Conservation (phyloP, 2,888 invertebrate genomes). For the Napeogenes inachia region DNA sequence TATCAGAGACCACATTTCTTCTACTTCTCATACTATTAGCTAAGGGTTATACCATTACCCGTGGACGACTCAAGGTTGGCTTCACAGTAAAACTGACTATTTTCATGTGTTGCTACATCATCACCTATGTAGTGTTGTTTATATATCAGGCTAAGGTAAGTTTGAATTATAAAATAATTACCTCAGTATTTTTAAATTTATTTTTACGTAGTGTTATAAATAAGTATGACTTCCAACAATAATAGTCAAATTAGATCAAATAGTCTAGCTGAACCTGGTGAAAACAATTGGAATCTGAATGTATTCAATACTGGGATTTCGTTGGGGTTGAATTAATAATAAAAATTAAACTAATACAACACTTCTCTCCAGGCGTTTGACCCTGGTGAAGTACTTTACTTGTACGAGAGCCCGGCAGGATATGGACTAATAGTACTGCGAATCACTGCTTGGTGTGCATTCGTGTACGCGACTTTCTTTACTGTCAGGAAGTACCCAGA, state of each 20-base stretch:
- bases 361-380: slow-evolving; percentile 84
- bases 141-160: slow-evolving; percentile 86
- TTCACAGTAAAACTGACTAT: slow-evolving; percentile 86
- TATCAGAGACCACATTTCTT: slow-evolving; percentile 86
- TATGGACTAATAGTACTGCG: slow-evolving; percentile 87
- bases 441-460: slow-evolving; percentile 89
- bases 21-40: slow-evolving; percentile 88
- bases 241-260: too few species aligned
- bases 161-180: too few species aligned
- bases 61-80: slow-evolving; percentile 84
- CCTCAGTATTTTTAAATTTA: too few species aligned
- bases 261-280: too few species aligned
- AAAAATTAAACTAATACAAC: background rate
- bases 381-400: slow-evolving; percentile 91
- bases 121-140: slow-evolving; percentile 86
- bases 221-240: too few species aligned
- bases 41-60: slow-evolving; percentile 93
- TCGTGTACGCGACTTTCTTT: slow-evolving; percentile 81
- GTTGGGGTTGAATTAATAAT: background rate
- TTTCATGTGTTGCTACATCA: slow-evolving; percentile 86
- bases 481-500: slow-evolving; percentile 90
- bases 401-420: slow-evolving; percentile 94
- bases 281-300: too few species aligned
- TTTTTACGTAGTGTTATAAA: too few species aligned
- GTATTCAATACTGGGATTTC: too few species aligned